These are phyloP conservation scores for Cetoscarus ocellatus DNA, from an alignment of 2,797 vertebrate species.

Conservation along the genomic window DNA sequence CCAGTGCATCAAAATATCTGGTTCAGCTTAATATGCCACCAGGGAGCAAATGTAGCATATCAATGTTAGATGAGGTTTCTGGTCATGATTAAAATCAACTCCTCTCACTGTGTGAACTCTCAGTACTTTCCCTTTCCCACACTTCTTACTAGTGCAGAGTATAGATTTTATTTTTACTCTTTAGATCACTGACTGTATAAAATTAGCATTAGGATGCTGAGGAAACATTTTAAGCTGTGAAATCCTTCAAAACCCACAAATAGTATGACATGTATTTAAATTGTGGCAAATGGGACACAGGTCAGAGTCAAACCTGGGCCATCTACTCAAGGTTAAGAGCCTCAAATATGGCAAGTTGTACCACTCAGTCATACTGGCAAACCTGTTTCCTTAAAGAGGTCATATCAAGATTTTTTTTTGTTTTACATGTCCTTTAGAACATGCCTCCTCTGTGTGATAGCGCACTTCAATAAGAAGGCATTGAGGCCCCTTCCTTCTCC, in stretches of 20 bases:
- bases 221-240: not conserved
- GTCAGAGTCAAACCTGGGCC: too few relatives aligned
- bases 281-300: too few relatives aligned
- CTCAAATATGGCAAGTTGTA: too few relatives aligned
- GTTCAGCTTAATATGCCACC: constrained; percentile 6
- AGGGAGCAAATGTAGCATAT: constrained; percentile 23
- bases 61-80: constrained; percentile 53
- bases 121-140: not conserved
- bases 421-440: too few relatives aligned
- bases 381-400: too few relatives aligned
- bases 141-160: constrained; percentile 17
- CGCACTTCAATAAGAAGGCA: too few relatives aligned
- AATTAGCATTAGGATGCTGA: not conserved
- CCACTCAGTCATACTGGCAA: too few relatives aligned
- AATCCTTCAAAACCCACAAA: not conserved
- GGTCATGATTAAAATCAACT: constrained; percentile 26
- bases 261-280: too few relatives aligned
- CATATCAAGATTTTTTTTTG: too few relatives aligned
- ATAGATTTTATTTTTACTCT: constrained; percentile 9
- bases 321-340: too few relatives aligned
- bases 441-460: too few relatives aligned
- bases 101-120: constrained; percentile 29
- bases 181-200: constrained; percentile 4
- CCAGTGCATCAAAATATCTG: constrained; percentile 2
- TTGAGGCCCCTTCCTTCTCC: too few relatives aligned